Evolutionary conservation across 2,113 vertebrate genomes (phyloP), one percentile per base, ranked within the genome.

Genomic region (Xenopus laevis): DNA sequence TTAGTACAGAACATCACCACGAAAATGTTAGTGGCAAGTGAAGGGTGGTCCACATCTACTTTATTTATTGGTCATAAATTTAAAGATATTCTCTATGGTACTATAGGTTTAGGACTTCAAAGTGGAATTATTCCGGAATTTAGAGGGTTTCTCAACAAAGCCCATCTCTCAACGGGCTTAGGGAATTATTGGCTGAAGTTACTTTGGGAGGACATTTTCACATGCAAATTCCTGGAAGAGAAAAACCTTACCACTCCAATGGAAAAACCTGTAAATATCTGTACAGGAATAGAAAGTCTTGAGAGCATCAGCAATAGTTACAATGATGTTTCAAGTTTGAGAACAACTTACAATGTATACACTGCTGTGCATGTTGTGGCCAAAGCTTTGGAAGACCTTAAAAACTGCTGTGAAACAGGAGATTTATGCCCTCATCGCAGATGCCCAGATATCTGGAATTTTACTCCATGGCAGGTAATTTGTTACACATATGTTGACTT

Each of bases 381-480:
- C 65, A 81, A 47, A 89, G 89, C 80, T 85, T 86, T 78, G 88
- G 87, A 71, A 55, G 62, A 77, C 12, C 62, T 55, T 8, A n/a
- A 18, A 40, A 72, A 21, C 16, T 79, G 70, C 44, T 30, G 55
- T 8, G 47, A 57, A 17, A 33, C 10, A 7, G 59, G 44, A 40
- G 40, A 57, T 18, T 47, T 60, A 12, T 60, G 71, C 8, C 7
- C 16, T 13, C 10, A 15, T 9, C 59, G 12, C 4, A 15, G 17
- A 0, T 79, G 78, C 53, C 30, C 60, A 59, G 40, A 65, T 12
- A 40, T 79, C 21, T 40, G 44, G 59, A 65, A 58, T 44, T 74
- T 79, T 59, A 46, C 55, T 57, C 78, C 78, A 47, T 79, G 78
- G 78, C 78, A 79, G 78, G 78, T 79, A 68, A 59, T 9, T 13